A percentile compares a stretch with the other conserved stretches of the same genome.
phyloP scores from a whole-genome alignment of 1,140 invertebrate species.

The Lepidurus couesii region DNA sequence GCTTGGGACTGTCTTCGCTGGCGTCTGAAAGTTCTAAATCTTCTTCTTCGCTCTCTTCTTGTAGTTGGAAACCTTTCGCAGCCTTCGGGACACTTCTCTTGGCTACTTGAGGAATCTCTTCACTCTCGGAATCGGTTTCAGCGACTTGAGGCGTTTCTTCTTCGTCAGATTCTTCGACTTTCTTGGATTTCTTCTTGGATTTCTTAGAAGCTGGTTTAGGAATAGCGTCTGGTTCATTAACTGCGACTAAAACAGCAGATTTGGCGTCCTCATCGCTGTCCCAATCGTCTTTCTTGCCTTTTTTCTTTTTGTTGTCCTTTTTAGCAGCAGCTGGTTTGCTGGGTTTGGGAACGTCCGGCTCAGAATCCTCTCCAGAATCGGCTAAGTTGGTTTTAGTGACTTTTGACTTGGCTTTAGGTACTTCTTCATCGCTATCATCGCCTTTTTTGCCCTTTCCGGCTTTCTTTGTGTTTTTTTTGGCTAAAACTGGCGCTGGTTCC shows the following conservation, averaged over 20 bases:
- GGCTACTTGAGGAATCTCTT: constrained; percentile 32
- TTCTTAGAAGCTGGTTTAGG: not conserved
- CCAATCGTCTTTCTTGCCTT: constrained; percentile 13
- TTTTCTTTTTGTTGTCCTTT: constrained; percentile 28
- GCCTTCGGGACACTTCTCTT: constrained; percentile 38
- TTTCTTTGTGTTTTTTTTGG: constrained; percentile 28
- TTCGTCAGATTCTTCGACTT: not conserved
- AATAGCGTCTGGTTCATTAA: not conserved
- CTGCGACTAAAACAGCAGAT: not conserved
- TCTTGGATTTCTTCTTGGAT: not conserved
- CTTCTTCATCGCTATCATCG: constrained; percentile 36
- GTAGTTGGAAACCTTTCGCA: constrained; percentile 44
- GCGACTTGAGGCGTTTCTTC: not conserved
- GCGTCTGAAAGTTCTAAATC: constrained; percentile 28
- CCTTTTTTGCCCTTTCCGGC: constrained; percentile 40
- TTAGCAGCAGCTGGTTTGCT: constrained; percentile 29
- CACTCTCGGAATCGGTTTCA: constrained; percentile 15
- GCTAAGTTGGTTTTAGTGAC: constrained; percentile 18
- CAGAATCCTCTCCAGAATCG: not conserved
- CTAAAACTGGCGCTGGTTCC: not conserved
- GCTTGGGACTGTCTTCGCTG: constrained; percentile 31
- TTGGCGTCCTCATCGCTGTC: constrained; percentile 33
- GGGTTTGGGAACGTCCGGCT: not conserved
- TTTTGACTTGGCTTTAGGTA: constrained; percentile 31
- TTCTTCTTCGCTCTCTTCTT: constrained; percentile 34